Conservation (phyloP, 2,888 invertebrate genomes). For the Schrankia costaestrigalis region DNA sequence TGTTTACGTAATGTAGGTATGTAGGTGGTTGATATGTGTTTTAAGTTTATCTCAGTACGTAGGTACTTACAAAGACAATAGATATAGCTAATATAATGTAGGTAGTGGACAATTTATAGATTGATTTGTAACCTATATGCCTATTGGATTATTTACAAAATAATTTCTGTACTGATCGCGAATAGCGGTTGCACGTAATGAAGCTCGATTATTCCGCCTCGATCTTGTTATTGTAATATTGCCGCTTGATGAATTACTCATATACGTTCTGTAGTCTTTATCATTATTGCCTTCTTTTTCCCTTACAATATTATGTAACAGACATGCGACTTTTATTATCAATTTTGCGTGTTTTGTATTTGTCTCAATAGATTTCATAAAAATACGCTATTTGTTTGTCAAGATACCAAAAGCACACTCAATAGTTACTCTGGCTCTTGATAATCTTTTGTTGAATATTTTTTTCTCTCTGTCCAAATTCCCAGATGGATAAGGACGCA, state of each 20-base stretch:
- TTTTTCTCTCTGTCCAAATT: neutral
- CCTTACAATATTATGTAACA: slow-evolving; percentile 12
- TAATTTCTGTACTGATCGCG: slow-evolving; percentile 17
- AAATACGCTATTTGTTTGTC: slow-evolving; percentile 12
- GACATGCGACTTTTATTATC: slow-evolving; percentile 10
- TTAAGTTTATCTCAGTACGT: too few species aligned
- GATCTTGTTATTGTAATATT: slow-evolving; percentile 13
- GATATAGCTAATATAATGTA: too few species aligned
- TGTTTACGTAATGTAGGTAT: neutral
- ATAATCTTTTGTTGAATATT: slow-evolving; percentile 3
- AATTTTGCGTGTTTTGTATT: slow-evolving; percentile 6
- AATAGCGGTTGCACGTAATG: slow-evolving; percentile 7
- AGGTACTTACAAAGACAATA: too few species aligned
- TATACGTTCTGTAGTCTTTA: too few species aligned
- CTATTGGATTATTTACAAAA: slow-evolving; percentile 16
- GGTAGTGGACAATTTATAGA: neutral
- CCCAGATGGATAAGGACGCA: neutral
- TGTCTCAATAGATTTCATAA: slow-evolving; percentile 10
- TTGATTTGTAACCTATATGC: neutral
- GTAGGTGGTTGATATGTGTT: too few species aligned
- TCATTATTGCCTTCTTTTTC: slow-evolving; percentile 11
- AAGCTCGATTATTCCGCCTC: slow-evolving; percentile 11
- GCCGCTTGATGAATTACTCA: neutral
- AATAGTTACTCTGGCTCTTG: slow-evolving; percentile 1
- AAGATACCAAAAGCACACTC: slow-evolving; percentile 7